phyloP scores from a whole-genome alignment of 2,888 invertebrate species.

The Drosophila testacea region DNA sequence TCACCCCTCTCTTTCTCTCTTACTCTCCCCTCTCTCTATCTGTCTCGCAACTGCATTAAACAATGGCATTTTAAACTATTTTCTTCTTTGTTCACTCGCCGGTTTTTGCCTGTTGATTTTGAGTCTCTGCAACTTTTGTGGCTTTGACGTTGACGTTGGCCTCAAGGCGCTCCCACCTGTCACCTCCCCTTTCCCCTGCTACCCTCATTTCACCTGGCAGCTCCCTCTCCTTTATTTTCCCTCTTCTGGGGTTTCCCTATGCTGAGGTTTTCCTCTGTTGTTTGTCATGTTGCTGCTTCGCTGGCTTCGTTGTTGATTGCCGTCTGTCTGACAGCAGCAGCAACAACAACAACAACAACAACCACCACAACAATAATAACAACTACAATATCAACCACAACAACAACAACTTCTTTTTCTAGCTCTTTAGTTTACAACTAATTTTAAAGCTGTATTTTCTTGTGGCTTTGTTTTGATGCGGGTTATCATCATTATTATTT shows the following conservation, averaged over 20 bases:
- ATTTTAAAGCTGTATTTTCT: conserved; percentile 35
- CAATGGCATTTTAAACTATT: conserved; percentile 74
- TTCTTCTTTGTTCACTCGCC: conserved; percentile 31
- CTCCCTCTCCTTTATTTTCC: background rate
- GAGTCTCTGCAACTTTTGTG: conserved; percentile 43
- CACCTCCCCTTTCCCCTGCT: no score
- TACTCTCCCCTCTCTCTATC: background rate
- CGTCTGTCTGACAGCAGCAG: conserved; percentile 59
- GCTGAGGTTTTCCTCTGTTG: conserved; percentile 52
- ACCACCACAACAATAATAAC: conserved; percentile 8
- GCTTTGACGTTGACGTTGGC: conserved; percentile 47
- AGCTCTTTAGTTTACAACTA: conserved; percentile 36
- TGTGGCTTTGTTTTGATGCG: conserved; percentile 33
- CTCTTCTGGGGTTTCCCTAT: no score
- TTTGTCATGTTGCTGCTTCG: conserved; percentile 73
- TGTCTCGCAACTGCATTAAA: conserved; percentile 45
- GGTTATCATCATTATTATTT: conserved; percentile 9
- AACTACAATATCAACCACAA: conserved; percentile 17
- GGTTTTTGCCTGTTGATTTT: conserved; percentile 23
- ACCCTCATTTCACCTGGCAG: background rate
- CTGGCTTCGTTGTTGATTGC: conserved; percentile 76
- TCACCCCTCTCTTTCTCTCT: background rate
- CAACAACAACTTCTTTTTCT: conserved; percentile 2
- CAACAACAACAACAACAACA: conserved; percentile 29
- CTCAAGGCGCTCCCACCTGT: conserved; percentile 8